Evolutionary conservation across 2,113 vertebrate genomes (phyloP).

Genomic region (Balaenoptera acutorostrata): DNA sequence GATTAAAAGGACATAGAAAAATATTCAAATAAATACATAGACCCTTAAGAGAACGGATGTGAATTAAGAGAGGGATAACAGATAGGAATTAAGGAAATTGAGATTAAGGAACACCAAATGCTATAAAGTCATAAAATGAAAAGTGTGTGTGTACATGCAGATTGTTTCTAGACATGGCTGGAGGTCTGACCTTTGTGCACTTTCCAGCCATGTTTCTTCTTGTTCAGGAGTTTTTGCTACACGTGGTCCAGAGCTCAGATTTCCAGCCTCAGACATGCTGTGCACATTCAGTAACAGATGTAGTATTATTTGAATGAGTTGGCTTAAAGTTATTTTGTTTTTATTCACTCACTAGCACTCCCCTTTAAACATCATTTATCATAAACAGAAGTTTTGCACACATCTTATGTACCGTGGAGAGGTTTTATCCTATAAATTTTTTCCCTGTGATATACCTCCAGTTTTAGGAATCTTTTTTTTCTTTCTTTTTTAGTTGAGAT

Average conservation of each 20-base stretch:
- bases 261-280: neutral
- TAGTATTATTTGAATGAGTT: neutral
- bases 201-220: neutral
- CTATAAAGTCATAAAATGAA: neutral
- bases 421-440: neutral
- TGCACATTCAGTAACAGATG: neutral
- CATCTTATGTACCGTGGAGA: neutral
- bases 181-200: neutral
- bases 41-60: neutral
- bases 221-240: no score
- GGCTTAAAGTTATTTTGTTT: neutral
- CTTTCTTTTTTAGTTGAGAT: neutral
- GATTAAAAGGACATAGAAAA: neutral
- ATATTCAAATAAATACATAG: neutral
- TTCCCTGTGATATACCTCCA: neutral
- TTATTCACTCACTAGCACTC: neutral
- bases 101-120: neutral
- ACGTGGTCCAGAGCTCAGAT: neutral
- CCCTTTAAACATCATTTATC: neutral
- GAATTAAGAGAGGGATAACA: neutral
- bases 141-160: neutral
- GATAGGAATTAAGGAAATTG: neutral
- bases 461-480: neutral
- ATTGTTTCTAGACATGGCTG: neutral
- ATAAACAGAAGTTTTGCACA: neutral